A percentile compares a stretch with the other conserved stretches of the same genome.
phyloP scores from a whole-genome alignment of 1,140 invertebrate species.

The Steinernema feltiae region DNA sequence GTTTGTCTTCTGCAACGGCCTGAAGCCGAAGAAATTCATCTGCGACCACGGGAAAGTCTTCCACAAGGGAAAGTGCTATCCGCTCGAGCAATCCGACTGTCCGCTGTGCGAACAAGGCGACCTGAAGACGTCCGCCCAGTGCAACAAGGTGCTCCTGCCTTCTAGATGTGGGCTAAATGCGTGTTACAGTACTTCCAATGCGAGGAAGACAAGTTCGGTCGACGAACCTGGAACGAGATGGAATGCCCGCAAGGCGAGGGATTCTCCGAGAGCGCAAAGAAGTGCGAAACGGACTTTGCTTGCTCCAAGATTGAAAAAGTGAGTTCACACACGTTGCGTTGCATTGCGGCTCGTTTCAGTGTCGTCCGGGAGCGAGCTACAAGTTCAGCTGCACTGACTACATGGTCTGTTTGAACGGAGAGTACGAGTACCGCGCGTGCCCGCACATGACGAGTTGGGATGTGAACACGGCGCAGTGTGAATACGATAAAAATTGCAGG shows the following conservation, averaged over 20 bases:
- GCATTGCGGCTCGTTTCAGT: neutral
- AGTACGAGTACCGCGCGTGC: neutral
- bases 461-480: neutral
- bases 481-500: neutral
- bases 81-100: neutral
- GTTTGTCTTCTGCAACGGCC: neutral
- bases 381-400: constrained; percentile 12
- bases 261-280: neutral
- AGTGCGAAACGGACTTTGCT: neutral
- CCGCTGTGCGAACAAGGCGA: neutral
- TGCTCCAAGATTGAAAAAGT: constrained; percentile 1
- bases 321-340: no score
- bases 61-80: neutral
- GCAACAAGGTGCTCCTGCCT: constrained; percentile 11
- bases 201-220: neutral
- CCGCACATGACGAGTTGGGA: neutral
- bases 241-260: neutral
- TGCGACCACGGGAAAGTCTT: neutral
- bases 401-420: neutral
- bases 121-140: neutral
- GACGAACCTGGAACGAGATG: neutral
- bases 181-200: neutral
- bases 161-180: no score
- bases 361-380: neutral
- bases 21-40: neutral